Evolutionary conservation across 2,888 invertebrate species (phyloP).

Genomic region (Geophilus truncorum): DNA sequence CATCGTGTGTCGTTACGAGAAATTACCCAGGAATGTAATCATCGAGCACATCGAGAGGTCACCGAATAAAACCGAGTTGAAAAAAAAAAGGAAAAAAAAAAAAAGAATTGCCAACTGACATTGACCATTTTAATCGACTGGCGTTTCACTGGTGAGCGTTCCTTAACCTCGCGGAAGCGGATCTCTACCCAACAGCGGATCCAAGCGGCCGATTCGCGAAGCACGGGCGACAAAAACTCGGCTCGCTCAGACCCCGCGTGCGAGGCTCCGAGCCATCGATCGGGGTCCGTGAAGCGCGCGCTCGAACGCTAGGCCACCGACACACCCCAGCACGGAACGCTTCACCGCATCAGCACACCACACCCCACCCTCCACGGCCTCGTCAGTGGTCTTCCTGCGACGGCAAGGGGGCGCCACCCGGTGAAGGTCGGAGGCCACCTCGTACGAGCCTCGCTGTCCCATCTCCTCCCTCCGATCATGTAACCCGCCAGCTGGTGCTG

Average conservation of each 20-base stretch:
- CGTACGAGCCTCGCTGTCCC: neutral
- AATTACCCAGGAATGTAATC: constrained; percentile 1
- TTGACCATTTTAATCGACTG: neutral
- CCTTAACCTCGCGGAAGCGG: neutral
- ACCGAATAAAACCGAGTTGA: neutral
- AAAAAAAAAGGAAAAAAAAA: neutral
- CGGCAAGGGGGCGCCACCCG: constrained; percentile 27
- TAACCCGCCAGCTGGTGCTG: constrained; percentile 21
- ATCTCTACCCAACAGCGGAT: neutral
- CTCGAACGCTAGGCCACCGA: constrained; percentile 16
- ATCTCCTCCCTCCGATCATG: constrained; percentile 1
- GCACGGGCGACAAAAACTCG: neutral
- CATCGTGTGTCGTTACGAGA: neutral
- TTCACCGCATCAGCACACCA: constrained; percentile 1
- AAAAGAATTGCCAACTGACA: neutral
- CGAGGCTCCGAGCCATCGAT: constrained; percentile 20
- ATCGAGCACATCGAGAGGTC: neutral
- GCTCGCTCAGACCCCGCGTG: neutral
- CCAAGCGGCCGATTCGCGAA: neutral
- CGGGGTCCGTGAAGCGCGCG: constrained; percentile 12
- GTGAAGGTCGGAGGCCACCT: constrained; percentile 10
- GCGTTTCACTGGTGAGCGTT: neutral
- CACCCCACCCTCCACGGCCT: neutral
- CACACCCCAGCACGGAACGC: constrained; percentile 27
- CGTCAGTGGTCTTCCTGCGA: constrained; percentile 19